These are phyloP conservation scores for Torymus texanus DNA, from an alignment of 2,888 invertebrate species.

Conservation along the genomic window DNA sequence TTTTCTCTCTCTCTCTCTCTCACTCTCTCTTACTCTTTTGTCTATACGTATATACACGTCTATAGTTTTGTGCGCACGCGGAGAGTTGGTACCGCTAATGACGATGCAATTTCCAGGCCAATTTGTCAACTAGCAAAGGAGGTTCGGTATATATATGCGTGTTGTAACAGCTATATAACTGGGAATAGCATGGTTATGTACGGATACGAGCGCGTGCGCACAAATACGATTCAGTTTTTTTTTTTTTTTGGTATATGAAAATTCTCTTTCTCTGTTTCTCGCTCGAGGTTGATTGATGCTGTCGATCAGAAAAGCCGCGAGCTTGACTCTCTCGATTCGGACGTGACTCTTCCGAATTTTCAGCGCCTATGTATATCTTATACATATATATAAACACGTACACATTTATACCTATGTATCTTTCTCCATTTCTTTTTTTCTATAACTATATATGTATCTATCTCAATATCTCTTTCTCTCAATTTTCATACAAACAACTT, in stretches of 20 bases:
- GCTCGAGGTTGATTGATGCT: conserved; percentile 41
- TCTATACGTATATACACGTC: neutral
- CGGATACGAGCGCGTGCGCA: neutral
- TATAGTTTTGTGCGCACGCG: too few relatives aligned
- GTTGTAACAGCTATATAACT: neutral
- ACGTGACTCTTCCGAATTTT: conserved; percentile 6
- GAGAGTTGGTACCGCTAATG: conserved; percentile 30
- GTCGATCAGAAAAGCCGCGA: conserved; percentile 12
- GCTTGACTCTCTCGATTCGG: conserved; percentile 45
- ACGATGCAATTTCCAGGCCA: conserved; percentile 61
- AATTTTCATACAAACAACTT: too few relatives aligned
- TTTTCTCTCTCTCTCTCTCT: too few relatives aligned
- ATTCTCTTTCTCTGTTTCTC: conserved; percentile 56
- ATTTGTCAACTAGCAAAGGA: conserved; percentile 33
- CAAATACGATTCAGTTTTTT: neutral
- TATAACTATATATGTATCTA: too few relatives aligned
- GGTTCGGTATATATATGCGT: neutral
- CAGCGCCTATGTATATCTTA: too few relatives aligned
- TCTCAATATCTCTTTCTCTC: too few relatives aligned
- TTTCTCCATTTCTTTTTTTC: too few relatives aligned
- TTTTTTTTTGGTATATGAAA: neutral
- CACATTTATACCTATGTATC: too few relatives aligned
- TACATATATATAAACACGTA: too few relatives aligned
- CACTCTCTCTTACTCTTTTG: too few relatives aligned
- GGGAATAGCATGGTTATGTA: conserved; percentile 41